Conservation (phyloP, 2,888 invertebrate species). For the Hydriomena furcata region DNA sequence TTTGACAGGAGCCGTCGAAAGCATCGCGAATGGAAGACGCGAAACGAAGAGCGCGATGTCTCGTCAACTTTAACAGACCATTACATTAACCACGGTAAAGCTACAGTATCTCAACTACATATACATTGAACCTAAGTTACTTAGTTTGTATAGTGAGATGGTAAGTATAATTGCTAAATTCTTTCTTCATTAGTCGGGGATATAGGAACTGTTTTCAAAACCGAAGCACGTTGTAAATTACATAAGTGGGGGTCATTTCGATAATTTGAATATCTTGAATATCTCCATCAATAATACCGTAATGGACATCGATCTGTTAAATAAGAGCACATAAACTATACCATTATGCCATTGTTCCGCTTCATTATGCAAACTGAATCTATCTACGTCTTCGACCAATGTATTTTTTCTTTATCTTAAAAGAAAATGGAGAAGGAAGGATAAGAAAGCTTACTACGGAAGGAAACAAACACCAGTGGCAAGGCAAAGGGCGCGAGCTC, state of each 20-base stretch:
- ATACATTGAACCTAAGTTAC: not conserved
- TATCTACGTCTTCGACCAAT: not conserved
- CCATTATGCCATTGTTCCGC: no score
- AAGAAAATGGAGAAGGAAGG: not conserved
- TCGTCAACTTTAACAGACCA: conserved; percentile 82
- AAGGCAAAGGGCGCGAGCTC: conserved; percentile 61
- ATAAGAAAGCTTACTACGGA: conserved; percentile 39
- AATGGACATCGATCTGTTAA: no score
- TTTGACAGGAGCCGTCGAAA: conserved; percentile 14
- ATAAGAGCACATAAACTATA: no score
- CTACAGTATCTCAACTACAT: conserved; percentile 5
- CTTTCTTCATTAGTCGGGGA: no score
- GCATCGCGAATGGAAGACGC: conserved; percentile 42
- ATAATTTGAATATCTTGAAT: no score
- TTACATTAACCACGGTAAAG: conserved; percentile 51
- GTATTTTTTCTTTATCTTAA: conserved; percentile 4
- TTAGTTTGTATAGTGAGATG: not conserved
- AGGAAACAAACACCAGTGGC: conserved; percentile 45
- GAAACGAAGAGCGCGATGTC: conserved; percentile 60
- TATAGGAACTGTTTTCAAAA: no score
- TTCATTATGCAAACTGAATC: not conserved
- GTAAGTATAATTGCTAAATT: no score
- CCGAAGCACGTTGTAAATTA: no score
- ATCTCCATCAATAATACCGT: no score
- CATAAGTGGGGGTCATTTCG: no score